A percentile compares a stretch with the other conserved stretches of the same genome.
phyloP scores from a whole-genome alignment of 2,888 invertebrate genomes.

The Arrhopalites spinosus region DNA sequence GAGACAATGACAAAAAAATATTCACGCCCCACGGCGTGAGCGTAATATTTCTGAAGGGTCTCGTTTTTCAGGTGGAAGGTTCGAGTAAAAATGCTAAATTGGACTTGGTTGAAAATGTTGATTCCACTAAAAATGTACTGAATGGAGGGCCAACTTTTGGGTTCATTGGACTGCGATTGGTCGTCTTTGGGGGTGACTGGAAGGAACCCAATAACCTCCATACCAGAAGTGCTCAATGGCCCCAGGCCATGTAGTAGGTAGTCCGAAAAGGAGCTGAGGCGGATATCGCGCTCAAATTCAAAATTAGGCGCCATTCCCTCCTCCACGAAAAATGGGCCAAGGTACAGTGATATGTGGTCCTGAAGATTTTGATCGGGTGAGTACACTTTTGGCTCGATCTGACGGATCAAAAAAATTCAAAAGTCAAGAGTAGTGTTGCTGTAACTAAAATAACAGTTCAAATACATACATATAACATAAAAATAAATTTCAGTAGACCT shows the following conservation, averaged over 20 bases:
- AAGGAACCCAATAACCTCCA: background rate
- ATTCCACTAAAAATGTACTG: background rate
- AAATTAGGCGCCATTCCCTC: background rate
- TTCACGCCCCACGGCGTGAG: slow-evolving; percentile 42
- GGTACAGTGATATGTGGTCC: slow-evolving; percentile 22
- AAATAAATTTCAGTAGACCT: background rate
- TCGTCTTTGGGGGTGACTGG: background rate
- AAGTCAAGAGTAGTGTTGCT: background rate
- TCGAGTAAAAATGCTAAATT: slow-evolving; percentile 31
- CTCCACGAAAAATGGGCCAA: slow-evolving; percentile 26
- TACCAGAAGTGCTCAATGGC: background rate
- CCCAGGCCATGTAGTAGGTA: slow-evolving; percentile 14
- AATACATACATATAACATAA: background rate
- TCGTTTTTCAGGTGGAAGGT: slow-evolving; percentile 42
- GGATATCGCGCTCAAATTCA: slow-evolving; percentile 9
- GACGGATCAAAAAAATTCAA: background rate
- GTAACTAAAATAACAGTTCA: background rate
- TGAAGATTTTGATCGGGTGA: slow-evolving; percentile 28
- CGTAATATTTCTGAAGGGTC: slow-evolving; percentile 43
- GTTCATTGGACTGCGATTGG: background rate
- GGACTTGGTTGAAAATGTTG: slow-evolving; percentile 13
- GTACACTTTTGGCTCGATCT: slow-evolving; percentile 13
- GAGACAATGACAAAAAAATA: slow-evolving; percentile 50
- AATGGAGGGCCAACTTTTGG: background rate
- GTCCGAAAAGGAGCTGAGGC: background rate